phyloP scores from a whole-genome alignment of 2,888 invertebrate genomes.

The Oithona nana region DNA sequence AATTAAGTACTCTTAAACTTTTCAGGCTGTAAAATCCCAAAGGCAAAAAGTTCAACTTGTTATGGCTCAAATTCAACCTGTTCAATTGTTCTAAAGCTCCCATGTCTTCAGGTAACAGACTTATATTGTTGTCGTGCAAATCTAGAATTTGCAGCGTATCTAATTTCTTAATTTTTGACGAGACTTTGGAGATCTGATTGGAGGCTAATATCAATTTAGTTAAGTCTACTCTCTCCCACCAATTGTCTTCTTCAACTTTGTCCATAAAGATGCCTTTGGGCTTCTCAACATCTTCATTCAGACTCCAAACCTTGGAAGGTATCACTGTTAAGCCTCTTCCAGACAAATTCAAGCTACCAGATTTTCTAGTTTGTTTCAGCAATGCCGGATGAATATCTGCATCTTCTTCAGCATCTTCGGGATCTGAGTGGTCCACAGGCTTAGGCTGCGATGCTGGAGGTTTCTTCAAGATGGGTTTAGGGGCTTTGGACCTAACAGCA shows the following conservation, averaged over 20 bases:
- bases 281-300: background rate
- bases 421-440: background rate
- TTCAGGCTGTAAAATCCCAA: constrained; percentile 45
- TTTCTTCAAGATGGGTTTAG: background rate
- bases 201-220: constrained; percentile 44
- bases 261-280: background rate
- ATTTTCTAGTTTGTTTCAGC: background rate
- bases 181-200: constrained; percentile 26
- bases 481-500: background rate
- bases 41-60: constrained; percentile 44
- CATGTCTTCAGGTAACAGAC: constrained; percentile 48
- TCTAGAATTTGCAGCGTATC: constrained; percentile 28
- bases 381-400: background rate
- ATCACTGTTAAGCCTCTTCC: background rate
- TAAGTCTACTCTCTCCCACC: constrained; percentile 68
- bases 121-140: constrained; percentile 58
- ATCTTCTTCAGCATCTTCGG: background rate
- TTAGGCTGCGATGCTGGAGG: no score
- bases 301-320: background rate
- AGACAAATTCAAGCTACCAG: background rate
- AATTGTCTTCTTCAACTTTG: constrained; percentile 29
- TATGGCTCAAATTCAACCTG: constrained; percentile 52
- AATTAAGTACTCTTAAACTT: constrained; percentile 47
- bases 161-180: constrained; percentile 27
- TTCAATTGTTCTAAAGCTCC: constrained; percentile 46